These are phyloP conservation scores for Pelodiscus sinensis DNA, from an alignment of 2,113 vertebrate species.

Conservation along the genomic window DNA sequence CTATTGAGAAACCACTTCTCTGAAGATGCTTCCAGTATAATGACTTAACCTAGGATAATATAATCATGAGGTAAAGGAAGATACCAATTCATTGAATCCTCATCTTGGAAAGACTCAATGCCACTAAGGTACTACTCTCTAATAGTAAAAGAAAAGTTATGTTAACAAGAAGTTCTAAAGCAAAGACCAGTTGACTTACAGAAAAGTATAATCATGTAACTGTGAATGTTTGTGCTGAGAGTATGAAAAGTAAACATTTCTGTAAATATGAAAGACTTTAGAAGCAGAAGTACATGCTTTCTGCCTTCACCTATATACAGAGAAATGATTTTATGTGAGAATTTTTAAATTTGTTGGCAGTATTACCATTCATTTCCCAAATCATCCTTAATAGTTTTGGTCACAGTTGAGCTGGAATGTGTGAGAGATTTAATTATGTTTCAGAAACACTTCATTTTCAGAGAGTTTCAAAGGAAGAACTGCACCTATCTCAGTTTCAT, in stretches of 20 bases:
- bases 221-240: neutral
- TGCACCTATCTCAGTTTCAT: constrained; percentile 1
- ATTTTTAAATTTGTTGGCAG: neutral
- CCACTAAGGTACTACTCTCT: neutral
- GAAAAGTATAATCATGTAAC: neutral
- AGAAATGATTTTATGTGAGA: neutral
- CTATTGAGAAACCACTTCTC: neutral
- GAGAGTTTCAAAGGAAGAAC: neutral
- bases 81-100: neutral
- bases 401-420: neutral
- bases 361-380: neutral
- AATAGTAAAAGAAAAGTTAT: neutral
- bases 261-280: neutral
- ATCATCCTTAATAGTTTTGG: constrained; percentile 21
- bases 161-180: neutral
- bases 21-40: neutral
- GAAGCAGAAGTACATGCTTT: neutral
- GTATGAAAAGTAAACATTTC: neutral
- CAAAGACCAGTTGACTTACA: neutral
- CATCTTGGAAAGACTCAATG: neutral
- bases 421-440: constrained; percentile 8
- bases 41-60: neutral
- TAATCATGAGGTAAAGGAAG: too few relatives aligned
- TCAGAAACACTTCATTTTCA: constrained; percentile 9
- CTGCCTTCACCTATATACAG: neutral